A percentile compares a stretch with the other conserved stretches of the same genome.
Evolutionary conservation across 2,113 vertebrate species (phyloP).

Genomic region (Rhinogobius similis): DNA sequence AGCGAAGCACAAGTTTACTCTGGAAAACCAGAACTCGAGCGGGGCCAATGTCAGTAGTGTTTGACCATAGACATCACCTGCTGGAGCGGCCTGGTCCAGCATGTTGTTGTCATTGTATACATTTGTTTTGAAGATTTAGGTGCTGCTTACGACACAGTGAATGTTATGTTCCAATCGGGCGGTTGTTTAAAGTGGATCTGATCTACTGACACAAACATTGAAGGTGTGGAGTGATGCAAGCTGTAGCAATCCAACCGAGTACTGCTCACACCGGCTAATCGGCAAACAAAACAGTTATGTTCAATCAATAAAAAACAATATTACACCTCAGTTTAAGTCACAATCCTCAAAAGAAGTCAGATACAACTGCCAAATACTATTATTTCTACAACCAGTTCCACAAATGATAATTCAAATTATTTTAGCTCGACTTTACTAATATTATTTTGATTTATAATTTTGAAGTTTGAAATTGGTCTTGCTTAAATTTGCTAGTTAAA

Average conservation of each 20-base stretch:
- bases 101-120: conserved; percentile 27
- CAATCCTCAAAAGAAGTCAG: not conserved
- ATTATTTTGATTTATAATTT: not conserved
- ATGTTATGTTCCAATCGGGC: not conserved
- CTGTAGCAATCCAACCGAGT: not conserved
- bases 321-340: not conserved
- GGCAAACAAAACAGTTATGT: not conserved
- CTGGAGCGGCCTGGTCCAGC: conserved; percentile 32
- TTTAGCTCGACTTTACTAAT: not conserved
- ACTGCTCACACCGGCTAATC: not conserved
- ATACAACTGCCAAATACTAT: not conserved
- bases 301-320: not conserved
- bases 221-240: not conserved
- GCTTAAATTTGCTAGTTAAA: not conserved
- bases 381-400: no score
- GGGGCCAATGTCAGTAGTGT: conserved; percentile 63
- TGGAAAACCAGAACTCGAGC: conserved; percentile 40
- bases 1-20: conserved; percentile 6
- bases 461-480: not conserved
- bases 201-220: conserved; percentile 1
- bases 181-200: not conserved
- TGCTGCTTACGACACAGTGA: not conserved
- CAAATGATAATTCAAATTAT: not conserved
- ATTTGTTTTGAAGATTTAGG: conserved; percentile 14
- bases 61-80: conserved; percentile 58